Conservation (phyloP, 2,888 invertebrate genomes). For the Listrodromus nycthemerus region DNA sequence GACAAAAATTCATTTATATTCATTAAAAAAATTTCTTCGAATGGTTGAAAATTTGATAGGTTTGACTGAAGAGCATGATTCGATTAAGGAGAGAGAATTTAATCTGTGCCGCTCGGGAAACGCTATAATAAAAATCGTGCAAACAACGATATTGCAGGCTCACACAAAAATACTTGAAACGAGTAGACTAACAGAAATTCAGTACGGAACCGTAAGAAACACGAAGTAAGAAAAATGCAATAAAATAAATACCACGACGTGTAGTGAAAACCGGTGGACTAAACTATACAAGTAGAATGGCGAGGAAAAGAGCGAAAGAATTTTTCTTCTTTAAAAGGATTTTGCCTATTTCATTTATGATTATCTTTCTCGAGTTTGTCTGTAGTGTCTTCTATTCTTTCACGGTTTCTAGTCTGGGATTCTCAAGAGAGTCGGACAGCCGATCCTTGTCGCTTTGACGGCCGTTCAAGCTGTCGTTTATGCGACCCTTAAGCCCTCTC, state of each 20-base stretch:
- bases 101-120: no score
- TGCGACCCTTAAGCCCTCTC: constrained; percentile 57
- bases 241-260: not conserved
- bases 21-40: no score
- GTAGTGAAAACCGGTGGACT: not conserved
- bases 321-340: not conserved
- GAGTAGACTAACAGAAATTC: not conserved
- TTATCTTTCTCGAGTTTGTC: constrained; percentile 38
- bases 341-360: constrained; percentile 39
- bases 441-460: constrained; percentile 57
- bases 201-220: not conserved
- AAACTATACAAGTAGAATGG: not conserved
- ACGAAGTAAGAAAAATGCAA: not conserved
- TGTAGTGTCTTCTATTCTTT: not conserved
- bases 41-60: no score
- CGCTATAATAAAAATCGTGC: no score
- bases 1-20: no score
- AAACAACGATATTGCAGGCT: no score
- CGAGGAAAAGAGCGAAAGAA: not conserved
- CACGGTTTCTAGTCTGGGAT: not conserved
- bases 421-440: not conserved
- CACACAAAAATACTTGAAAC: not conserved
- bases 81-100: no score
- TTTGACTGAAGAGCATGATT: no score
- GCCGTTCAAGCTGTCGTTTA: constrained; percentile 62